Base-by-base conservation (phyloP, 2,888 invertebrate genomes). In the Hedychridium roseum region DNA sequence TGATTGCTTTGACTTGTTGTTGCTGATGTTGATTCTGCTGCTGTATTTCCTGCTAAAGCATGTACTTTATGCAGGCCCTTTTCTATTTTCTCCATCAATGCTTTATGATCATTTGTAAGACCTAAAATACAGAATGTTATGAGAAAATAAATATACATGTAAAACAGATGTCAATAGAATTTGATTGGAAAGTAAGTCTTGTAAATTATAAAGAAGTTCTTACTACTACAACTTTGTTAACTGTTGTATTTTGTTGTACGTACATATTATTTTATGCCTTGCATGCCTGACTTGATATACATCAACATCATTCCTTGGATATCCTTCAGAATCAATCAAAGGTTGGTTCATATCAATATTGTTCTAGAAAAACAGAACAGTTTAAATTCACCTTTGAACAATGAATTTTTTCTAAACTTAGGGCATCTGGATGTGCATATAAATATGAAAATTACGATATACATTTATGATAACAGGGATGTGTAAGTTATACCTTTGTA, bases 251-350 rank as follows among this genome's bases (percentile, higher is more conserved):
- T 7, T 35, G 23, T 45, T 42, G 7, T 50, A 84, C 86, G 84
- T 82, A 92, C 96, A 93, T 71, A 92, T 91, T 44, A 98, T 93
- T 68, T 86, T 84, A 68, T 94, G 91, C 35, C 97, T 85, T 0
- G 96, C 92, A 73, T 90, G 88, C 41, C 97, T 84, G 1, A 97
- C 93, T 81, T 94, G 90, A 76, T 92, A 92, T 0, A 97, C 87
- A 78, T 98, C 96, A 54, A 98, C 89, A 68, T 94, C 92, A 59
- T 84, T 85, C 30, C 94, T 83, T 0, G 97, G 97, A 79, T 84
- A 98, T 0, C 93, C 96, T 65, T 95, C 90, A 0, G 76, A 71
- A 75, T 98, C 97, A 1, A 97, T 88, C 43, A 98, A 79, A 1
- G 91, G 80, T 2, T 91, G 94, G 3, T 83, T 80, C 94, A 97